Percentiles rank a stretch among this genome's conserved stretches.
Evolutionary conservation across 2,113 vertebrate genomes (phyloP).

Genomic region (Syrmaticus mikado): DNA sequence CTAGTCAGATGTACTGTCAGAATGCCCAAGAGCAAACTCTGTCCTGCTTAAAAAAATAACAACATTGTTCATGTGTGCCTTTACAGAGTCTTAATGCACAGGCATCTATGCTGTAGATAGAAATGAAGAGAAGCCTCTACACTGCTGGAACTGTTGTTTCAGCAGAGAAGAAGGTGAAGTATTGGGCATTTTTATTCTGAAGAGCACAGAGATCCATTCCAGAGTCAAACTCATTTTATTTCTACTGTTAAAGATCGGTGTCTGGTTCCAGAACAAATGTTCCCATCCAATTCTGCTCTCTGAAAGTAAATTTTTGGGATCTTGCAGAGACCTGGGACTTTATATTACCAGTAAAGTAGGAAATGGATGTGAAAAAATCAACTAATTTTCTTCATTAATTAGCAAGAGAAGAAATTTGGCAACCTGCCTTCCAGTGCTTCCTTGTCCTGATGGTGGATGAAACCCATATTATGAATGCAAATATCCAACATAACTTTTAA

Average conservation of each 20-base stretch:
- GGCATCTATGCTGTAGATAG: not conserved
- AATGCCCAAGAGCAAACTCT: constrained; percentile 14
- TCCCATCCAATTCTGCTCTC: not conserved
- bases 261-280: not conserved
- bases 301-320: not conserved
- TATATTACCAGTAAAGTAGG: not conserved
- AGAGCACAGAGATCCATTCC: not conserved
- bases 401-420: not conserved
- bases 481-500: not conserved
- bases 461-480: not conserved
- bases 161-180: not conserved
- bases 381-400: not conserved
- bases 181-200: not conserved
- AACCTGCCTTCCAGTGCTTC: not conserved
- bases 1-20: not conserved
- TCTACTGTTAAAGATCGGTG: constrained; percentile 5
- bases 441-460: not conserved
- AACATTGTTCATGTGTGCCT: not conserved
- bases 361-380: not conserved
- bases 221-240: constrained; percentile 2
- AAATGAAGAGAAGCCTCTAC: not conserved
- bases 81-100: not conserved
- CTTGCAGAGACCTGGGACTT: not conserved
- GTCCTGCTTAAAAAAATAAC: constrained; percentile 4
- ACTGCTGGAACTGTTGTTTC: not conserved